Evolutionary conservation across 2,888 invertebrate genomes (phyloP).

Genomic region (Sturmia bella): DNA sequence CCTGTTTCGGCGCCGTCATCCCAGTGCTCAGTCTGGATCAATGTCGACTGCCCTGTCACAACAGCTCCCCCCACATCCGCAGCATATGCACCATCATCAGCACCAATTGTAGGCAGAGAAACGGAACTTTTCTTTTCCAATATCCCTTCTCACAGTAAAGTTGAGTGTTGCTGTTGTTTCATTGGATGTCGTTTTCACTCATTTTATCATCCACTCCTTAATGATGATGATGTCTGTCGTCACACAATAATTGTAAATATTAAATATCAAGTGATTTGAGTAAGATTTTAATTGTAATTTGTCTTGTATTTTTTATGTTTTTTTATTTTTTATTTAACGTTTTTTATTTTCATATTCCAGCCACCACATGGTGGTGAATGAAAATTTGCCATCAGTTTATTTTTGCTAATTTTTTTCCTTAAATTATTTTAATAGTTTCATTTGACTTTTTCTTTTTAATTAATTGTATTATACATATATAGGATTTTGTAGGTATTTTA

Average conservation of each 20-base stretch:
- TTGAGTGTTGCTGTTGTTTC: conserved; percentile 40
- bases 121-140: conserved; percentile 1
- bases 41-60: conserved; percentile 67
- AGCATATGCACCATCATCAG: conserved; percentile 66
- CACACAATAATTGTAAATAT: conserved; percentile 63
- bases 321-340: conserved; percentile 31
- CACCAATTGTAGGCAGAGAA: conserved; percentile 62
- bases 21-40: conserved; percentile 71
- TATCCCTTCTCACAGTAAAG: conserved; percentile 7
- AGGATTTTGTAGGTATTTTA: conserved; percentile 37
- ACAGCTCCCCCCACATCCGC: conserved; percentile 56
- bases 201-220: conserved; percentile 7
- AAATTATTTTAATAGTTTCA: conserved; percentile 31
- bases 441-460: conserved; percentile 42
- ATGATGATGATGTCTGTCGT: conserved; percentile 44
- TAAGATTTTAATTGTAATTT: conserved; percentile 64
- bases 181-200: conserved; percentile 37
- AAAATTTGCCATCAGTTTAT: conserved; percentile 18
- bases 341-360: background rate
- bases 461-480: conserved; percentile 42
- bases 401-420: conserved; percentile 11
- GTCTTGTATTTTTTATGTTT: conserved; percentile 30
- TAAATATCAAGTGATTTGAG: conserved; percentile 58
- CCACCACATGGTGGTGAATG: conserved; percentile 15
- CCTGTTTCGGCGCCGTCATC: conserved; percentile 76